Evolutionary conservation across 1,140 invertebrate species (phyloP).

Genomic region (Ostrea edulis): DNA sequence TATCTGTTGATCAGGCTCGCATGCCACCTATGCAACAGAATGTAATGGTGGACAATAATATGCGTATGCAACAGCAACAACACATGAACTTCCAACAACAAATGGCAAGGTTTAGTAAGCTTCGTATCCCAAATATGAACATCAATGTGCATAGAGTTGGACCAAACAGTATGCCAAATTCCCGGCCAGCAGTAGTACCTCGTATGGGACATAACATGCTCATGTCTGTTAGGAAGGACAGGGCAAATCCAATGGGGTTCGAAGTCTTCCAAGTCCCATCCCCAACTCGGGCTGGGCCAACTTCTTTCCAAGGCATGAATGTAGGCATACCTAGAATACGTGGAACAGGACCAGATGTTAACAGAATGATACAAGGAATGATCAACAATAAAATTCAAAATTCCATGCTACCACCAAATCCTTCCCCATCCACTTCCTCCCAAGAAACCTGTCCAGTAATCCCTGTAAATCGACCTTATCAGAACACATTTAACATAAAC

Average conservation of each 20-base stretch:
- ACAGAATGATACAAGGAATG: slow-evolving; percentile 28
- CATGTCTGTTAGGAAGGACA: slow-evolving; percentile 7
- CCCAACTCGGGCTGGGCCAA: not conserved
- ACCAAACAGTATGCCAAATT: slow-evolving; percentile 16
- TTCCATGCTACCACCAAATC: not conserved
- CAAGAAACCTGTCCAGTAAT: slow-evolving; percentile 48
- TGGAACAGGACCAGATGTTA: not conserved
- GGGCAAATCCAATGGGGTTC: slow-evolving; percentile 18
- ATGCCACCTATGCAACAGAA: not conserved
- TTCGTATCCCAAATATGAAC: slow-evolving; percentile 1
- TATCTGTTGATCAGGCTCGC: slow-evolving; percentile 37
- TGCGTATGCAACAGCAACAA: slow-evolving; percentile 22
- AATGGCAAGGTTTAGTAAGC: not conserved
- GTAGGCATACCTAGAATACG: not conserved
- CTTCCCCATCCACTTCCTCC: not conserved
- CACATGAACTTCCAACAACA: not conserved
- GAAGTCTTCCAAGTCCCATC: slow-evolving; percentile 6
- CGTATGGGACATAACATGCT: not conserved
- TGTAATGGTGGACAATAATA: not conserved
- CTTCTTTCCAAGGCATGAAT: not conserved
- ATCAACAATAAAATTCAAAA: slow-evolving; percentile 7
- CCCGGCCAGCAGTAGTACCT: not conserved
- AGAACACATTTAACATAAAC: slow-evolving; percentile 73
- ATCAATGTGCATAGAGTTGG: not conserved
- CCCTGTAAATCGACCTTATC: slow-evolving; percentile 52